Evolutionary conservation across 1,140 invertebrate genomes (phyloP), one percentile per base, ranked within the genome.

Genomic region (Trichoplusia ni): DNA sequence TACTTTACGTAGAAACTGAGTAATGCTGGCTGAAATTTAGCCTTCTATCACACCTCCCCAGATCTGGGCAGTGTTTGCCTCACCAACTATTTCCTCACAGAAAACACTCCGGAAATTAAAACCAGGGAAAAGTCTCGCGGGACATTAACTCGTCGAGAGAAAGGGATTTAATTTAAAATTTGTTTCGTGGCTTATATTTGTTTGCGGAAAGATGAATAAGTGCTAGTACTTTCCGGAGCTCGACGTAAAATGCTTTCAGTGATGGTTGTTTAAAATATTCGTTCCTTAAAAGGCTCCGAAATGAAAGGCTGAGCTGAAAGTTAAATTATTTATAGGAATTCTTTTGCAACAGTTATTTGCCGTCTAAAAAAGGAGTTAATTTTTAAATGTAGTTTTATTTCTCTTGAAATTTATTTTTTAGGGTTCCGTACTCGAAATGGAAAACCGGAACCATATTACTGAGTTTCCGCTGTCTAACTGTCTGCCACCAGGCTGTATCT

Each of bases 61-160:
- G 19, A 18, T 19, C 14, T 44, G 38, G 54, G 9, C 27, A 47
- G 23, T 63, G 53, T 64, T 56, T 37, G 42, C 69, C 61, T 64
- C 64, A 72, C 76, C 75, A 84, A 83, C 81, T 83, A 85, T 85
- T 82, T 85, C 78, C 81, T 78, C 71, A 49, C 46, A 75, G 75
- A 78, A 83, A 82, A 73, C 77, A 76, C 60, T 74, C 79, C 81
- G 81, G 79, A 85, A 85, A 85, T 85, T 85, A 85, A 85, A 82
- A 79, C 75, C 75, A 81, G 71, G 77, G 81, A 81, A 85, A 81
- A 83, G 66, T 81, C 76, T 74, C 70, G 59, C 68, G 79, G 79
- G 75, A 81, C 81, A 85, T 85, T 85, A 83, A 74, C 75, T 81
- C 68, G 69, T 66, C 19, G 69, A 74, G 72, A 73, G 71, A 79